These are phyloP conservation scores for Caloenas nicobarica DNA, from an alignment of 2,113 vertebrate genomes.

Conservation along the genomic window DNA sequence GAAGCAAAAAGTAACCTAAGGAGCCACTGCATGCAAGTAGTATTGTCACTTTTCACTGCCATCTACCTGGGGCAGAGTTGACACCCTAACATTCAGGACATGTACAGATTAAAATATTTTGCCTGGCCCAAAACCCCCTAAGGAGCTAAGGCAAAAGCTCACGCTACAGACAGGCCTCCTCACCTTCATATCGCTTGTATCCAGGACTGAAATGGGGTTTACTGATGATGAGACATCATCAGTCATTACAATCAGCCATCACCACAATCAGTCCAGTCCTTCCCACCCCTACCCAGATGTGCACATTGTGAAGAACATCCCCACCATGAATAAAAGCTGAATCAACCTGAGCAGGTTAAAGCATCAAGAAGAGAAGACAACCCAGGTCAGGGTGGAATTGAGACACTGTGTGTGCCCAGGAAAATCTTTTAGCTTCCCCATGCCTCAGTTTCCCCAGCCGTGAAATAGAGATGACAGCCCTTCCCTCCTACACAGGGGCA, in stretches of 20 bases:
- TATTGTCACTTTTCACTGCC: not conserved
- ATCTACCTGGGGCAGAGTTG: not conserved
- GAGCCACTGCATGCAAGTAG: not conserved
- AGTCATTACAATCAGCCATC: not conserved
- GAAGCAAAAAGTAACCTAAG: not conserved
- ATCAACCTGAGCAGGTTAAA: not conserved
- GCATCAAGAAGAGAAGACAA: not conserved
- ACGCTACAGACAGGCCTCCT: not conserved
- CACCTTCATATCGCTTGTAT: not conserved
- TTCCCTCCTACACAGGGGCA: not conserved
- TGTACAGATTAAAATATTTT: not conserved
- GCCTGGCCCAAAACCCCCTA: not conserved
- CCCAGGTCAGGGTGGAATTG: not conserved
- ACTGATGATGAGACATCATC: not conserved
- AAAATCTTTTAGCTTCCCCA: not conserved
- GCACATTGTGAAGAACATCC: not conserved
- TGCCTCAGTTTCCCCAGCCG: not conserved
- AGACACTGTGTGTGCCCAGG: not conserved
- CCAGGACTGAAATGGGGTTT: not conserved
- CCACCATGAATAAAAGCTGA: not conserved
- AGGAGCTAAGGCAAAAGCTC: not conserved
- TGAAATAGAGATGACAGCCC: not conserved
- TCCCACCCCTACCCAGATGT: not conserved
- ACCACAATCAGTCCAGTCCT: not conserved
- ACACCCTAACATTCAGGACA: not conserved